Evolutionary conservation across 2,797 vertebrate genomes (phyloP), one percentile per base, ranked within the genome.

Genomic region (Gallirallus australis): DNA sequence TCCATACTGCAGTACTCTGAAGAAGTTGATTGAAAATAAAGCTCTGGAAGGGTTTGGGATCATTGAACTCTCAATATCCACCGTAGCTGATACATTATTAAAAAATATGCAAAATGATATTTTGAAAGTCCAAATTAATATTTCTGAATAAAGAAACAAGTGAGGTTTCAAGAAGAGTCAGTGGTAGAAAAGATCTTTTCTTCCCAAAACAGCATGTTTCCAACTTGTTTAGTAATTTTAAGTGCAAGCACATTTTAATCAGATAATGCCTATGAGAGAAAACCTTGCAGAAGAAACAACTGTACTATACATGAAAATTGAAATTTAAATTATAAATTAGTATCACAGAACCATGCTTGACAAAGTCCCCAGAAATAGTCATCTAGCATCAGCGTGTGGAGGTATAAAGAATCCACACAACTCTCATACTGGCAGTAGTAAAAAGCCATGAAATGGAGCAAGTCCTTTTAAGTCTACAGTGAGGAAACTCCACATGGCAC

Each of bases 281-380:
- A 75, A 25, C 25, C 52, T 50, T 33, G 31, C 6, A 35, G 45
- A 3, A 65, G n/a, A 56, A 75, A 68, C 24, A 75, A 71, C 30
- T 59, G 28, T 37, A 24, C n/a, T 15, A 12, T 1, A 33, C 5
- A 61, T 2, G 64, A 39, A 47, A n/a, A 1, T 0, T 23, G 15
- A 27, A 65, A 60, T 24, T 37, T 39, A 25, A 81, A 54, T 53
- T 23, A 9, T 2, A 11, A 12, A 12, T 35, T 19, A 33, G 23
- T 15, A 37, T 31, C 30, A 23, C 31, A 57, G 54, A 65, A 27
- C 15, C 16, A 54, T 17, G 70, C 15, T 27, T 42, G 18, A 59
- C 31, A 73, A 64, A 77, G 61, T 11, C 30, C 24, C 52, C 30
- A 33, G 28, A 77, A 88, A 27, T 0, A 39, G 39, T 8, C 57